Conservation (phyloP, 2,113 vertebrate species). For the Desmodus rotundus region DNA sequence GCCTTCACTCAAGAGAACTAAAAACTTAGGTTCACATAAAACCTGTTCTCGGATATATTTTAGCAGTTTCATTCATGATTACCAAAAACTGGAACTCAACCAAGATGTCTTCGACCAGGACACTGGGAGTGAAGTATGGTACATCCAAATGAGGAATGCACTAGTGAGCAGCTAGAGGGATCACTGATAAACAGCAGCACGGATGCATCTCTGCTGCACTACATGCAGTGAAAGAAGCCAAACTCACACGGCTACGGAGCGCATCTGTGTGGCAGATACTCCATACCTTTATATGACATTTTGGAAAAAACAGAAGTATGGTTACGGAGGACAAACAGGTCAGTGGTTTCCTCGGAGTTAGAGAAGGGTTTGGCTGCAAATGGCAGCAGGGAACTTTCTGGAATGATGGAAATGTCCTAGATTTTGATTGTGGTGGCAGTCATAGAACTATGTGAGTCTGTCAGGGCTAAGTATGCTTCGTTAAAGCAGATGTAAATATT, state of each 20-base stretch:
- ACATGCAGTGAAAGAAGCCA: background rate
- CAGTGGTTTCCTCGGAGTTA: background rate
- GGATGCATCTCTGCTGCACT: background rate
- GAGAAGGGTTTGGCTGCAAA: background rate
- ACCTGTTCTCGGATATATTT: background rate
- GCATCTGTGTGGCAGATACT: background rate
- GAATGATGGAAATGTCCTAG: background rate
- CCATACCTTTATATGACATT: too few species aligned
- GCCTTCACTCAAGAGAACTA: background rate
- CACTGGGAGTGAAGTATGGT: background rate
- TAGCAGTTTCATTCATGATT: background rate
- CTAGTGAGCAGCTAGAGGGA: background rate
- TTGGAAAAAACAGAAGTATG: background rate
- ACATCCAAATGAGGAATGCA: background rate
- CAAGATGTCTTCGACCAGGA: background rate
- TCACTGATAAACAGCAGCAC: background rate
- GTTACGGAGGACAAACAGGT: background rate
- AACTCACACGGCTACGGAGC: background rate
- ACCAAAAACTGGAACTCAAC: background rate
- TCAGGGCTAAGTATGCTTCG: background rate
- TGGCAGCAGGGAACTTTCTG: background rate
- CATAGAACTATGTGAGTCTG: background rate
- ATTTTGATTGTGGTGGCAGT: background rate
- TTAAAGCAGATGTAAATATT: background rate
- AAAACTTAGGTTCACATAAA: background rate